Conservation (phyloP, 2,888 invertebrate genomes). For the Oxycera nigricornis region DNA sequence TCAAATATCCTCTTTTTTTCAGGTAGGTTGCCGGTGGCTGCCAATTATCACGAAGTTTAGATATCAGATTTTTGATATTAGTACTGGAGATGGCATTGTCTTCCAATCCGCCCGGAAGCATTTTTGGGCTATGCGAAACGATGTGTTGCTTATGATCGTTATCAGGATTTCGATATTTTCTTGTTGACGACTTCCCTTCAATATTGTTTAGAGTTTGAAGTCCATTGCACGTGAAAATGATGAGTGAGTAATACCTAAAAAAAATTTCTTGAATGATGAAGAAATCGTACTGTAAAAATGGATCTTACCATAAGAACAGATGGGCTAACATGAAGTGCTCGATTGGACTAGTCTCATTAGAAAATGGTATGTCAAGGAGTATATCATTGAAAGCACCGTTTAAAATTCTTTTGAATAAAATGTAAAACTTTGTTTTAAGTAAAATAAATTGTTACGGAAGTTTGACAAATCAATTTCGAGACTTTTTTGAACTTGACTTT, state of each 20-base stretch:
- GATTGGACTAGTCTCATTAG: background rate
- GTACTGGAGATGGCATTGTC: background rate
- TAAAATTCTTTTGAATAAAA: slow-evolving; percentile 13
- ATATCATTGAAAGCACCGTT: slow-evolving; percentile 6
- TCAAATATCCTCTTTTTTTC: slow-evolving; percentile 31
- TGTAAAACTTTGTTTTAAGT: background rate
- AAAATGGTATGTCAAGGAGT: background rate
- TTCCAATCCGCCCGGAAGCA: background rate
- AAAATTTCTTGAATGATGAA: no score
- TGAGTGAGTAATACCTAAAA: background rate
- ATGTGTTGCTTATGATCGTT: background rate
- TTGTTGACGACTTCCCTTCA: background rate
- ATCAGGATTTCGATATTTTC: slow-evolving; percentile 24
- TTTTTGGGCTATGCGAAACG: background rate
- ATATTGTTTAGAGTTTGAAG: background rate
- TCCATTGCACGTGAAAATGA: background rate
- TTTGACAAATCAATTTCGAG: background rate
- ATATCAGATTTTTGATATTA: slow-evolving; percentile 21
- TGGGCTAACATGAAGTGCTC: slow-evolving; percentile 12
- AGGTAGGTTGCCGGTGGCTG: slow-evolving; percentile 19
- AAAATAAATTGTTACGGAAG: slow-evolving; percentile 1
- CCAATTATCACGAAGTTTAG: slow-evolving; percentile 28
- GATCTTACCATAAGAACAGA: slow-evolving; percentile 15
- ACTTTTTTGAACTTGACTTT: no score
- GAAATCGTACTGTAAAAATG: background rate